phyloP scores from a whole-genome alignment of 2,113 vertebrate genomes.

The Erythrolamprus reginae region DNA sequence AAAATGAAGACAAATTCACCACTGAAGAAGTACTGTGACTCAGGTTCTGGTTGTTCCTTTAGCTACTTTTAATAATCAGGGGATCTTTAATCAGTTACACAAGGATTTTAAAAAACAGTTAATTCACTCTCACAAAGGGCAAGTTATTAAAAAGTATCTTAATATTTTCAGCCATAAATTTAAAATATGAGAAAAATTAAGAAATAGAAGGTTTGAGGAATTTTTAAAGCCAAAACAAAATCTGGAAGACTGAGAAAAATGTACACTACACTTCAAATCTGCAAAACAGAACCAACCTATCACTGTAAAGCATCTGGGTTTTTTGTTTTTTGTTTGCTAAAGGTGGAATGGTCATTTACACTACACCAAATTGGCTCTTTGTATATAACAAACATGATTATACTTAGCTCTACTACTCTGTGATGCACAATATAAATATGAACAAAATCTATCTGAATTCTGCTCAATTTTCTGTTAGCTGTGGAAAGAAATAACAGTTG shows the following conservation, averaged over 20 bases:
- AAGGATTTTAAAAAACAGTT: background rate
- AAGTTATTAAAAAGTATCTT: background rate
- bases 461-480: background rate
- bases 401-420: background rate
- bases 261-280: background rate
- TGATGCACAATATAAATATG: background rate
- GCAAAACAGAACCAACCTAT: background rate
- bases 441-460: background rate
- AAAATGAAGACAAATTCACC: background rate
- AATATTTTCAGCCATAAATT: background rate
- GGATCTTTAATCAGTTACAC: background rate
- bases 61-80: background rate
- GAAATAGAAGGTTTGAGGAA: background rate
- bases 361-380: background rate
- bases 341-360: background rate
- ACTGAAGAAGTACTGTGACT: background rate
- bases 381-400: background rate
- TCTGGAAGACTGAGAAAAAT: background rate
- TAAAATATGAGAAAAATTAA: background rate
- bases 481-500: background rate
- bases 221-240: background rate
- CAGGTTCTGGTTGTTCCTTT: background rate
- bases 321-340: background rate
- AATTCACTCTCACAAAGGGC: background rate
- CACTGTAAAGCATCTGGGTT: background rate